Evolutionary conservation across 2,888 invertebrate genomes (phyloP).

Genomic region (Ormyrus pomaceus): DNA sequence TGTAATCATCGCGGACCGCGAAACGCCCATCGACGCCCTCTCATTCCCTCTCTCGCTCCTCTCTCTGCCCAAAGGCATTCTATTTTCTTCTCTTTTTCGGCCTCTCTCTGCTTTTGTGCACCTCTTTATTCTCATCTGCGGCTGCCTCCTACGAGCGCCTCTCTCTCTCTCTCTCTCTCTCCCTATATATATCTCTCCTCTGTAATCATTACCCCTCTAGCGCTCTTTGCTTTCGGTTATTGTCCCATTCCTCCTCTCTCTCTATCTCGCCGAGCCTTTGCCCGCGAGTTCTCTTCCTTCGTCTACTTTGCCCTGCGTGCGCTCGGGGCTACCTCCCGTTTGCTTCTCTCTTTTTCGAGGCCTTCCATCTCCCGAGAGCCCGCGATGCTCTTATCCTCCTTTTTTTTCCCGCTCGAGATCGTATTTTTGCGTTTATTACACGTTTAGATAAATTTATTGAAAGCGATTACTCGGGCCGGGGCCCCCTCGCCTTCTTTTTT

Average conservation of each 20-base stretch:
- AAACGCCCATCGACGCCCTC: slow-evolving; percentile 75
- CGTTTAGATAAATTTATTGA: slow-evolving; percentile 35
- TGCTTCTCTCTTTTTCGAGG: too few relatives aligned
- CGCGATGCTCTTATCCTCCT: slow-evolving; percentile 59
- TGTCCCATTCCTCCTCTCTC: slow-evolving; percentile 51
- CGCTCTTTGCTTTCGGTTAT: slow-evolving; percentile 55
- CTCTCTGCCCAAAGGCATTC: slow-evolving; percentile 55
- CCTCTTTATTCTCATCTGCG: slow-evolving; percentile 28
- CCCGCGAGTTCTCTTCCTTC: slow-evolving; percentile 45
- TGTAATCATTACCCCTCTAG: slow-evolving; percentile 62
- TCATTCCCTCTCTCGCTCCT: slow-evolving; percentile 42
- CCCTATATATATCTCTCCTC: slow-evolving; percentile 41
- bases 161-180: slow-evolving; percentile 49
- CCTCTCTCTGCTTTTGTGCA: slow-evolving; percentile 42
- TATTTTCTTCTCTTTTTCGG: slow-evolving; percentile 59
- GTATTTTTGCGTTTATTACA: slow-evolving; percentile 64
- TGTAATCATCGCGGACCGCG: slow-evolving; percentile 75
- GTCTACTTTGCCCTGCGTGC: not conserved
- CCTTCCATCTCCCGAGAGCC: not conserved
- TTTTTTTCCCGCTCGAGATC: slow-evolving; percentile 36
- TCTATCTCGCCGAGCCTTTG: slow-evolving; percentile 50
- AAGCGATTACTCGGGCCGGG: not conserved
- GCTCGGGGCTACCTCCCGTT: too few relatives aligned
- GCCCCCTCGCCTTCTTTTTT: not conserved
- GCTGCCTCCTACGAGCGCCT: slow-evolving; percentile 47